Evolutionary conservation across 2,888 invertebrate genomes (phyloP).

Genomic region (Silvanus unidentatus): DNA sequence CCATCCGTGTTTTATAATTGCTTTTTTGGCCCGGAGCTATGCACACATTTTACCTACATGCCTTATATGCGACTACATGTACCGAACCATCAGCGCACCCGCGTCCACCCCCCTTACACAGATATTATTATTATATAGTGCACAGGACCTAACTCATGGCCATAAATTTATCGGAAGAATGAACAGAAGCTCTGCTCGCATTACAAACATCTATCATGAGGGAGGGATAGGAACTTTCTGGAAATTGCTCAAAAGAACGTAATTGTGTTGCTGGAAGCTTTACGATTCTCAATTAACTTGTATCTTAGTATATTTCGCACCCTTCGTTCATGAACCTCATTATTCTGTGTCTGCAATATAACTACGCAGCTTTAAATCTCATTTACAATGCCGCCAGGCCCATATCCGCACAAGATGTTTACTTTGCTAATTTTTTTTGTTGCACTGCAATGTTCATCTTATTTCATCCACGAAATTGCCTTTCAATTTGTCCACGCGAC

Average conservation of each 20-base stretch:
- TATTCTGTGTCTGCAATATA: slow-evolving; percentile 25
- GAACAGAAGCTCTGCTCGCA: slow-evolving; percentile 28
- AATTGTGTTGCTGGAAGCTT: slow-evolving; percentile 37
- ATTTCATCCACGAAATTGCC: slow-evolving; percentile 13
- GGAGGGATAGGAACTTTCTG: slow-evolving; percentile 29
- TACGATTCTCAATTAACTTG: slow-evolving; percentile 37
- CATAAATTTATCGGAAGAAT: slow-evolving; percentile 36
- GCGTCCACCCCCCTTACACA: slow-evolving; percentile 6
- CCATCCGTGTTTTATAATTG: slow-evolving; percentile 41
- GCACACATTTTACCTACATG: slow-evolving; percentile 25
- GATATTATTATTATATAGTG: not conserved
- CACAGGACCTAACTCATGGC: slow-evolving; percentile 19
- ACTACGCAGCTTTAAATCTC: slow-evolving; percentile 25
- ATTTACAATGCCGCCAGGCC: slow-evolving; percentile 19
- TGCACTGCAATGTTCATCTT: slow-evolving; percentile 11
- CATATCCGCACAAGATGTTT: slow-evolving; percentile 15
- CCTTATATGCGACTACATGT: too few relatives aligned
- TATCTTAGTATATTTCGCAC: slow-evolving; percentile 32
- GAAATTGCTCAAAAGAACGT: slow-evolving; percentile 39
- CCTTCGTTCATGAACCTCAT: slow-evolving; percentile 31
- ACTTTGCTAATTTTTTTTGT: slow-evolving; percentile 17
- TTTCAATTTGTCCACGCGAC: not conserved
- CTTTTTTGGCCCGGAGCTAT: slow-evolving; percentile 40
- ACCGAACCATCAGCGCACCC: slow-evolving; percentile 14
- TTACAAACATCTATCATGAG: slow-evolving; percentile 34